A percentile compares a stretch with the other conserved stretches of the same genome.
Evolutionary conservation across 53 echinoderm and acorn worm species (phyloP).

Genomic region (Echinarachnius parma): DNA sequence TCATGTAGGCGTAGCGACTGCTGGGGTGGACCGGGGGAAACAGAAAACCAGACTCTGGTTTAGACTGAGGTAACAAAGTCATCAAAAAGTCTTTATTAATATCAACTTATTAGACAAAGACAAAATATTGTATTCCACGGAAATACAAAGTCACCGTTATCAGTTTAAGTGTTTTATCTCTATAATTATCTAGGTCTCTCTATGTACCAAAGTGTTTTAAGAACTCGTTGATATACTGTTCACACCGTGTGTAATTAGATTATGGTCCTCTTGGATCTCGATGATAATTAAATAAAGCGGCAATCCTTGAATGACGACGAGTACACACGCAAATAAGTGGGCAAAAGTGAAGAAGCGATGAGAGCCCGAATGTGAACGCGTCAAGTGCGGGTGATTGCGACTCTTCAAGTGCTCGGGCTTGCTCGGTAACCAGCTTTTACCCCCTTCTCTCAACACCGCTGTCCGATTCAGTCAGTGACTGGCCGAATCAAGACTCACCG

Average conservation of each 20-base stretch:
- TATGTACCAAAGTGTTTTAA: background rate
- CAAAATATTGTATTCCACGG: no score
- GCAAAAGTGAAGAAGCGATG: no score
- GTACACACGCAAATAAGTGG: no score
- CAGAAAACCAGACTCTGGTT: slow-evolving; percentile 30
- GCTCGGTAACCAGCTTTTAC: no score
- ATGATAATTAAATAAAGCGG: slow-evolving; percentile 29
- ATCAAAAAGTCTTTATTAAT: no score
- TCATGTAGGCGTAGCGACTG: slow-evolving; percentile 48
- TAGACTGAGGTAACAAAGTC: slow-evolving; percentile 26
- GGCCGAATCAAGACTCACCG: background rate
- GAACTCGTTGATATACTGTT: background rate
- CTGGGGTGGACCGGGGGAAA: slow-evolving; percentile 21
- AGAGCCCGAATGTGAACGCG: no score
- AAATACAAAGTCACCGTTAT: background rate
- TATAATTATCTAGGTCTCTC: background rate
- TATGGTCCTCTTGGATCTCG: background rate
- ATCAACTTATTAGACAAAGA: no score
- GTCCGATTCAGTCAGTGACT: no score
- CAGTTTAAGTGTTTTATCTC: background rate
- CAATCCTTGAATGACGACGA: no score
- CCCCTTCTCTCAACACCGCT: no score
- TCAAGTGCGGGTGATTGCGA: no score
- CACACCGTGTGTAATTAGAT: slow-evolving; percentile 33
- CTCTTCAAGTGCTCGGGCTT: no score